These are phyloP conservation scores for Ephydatia muelleri DNA, from an alignment of 37 sponge, comb jelly and placozoan genomes.

Conservation along the genomic window DNA sequence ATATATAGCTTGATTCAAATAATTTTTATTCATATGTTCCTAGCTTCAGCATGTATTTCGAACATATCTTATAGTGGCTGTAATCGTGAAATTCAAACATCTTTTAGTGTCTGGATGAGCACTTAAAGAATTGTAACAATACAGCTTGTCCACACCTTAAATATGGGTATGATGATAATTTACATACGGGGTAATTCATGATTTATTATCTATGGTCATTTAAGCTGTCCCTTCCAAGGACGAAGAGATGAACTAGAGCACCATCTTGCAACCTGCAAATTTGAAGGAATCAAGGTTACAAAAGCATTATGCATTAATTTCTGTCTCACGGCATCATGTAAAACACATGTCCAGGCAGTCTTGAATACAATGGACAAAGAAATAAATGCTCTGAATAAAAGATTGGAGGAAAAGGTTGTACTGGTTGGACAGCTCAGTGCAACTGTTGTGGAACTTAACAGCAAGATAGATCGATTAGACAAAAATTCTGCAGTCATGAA, in stretches of 20 bases:
- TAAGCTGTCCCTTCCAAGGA: constrained; percentile 66
- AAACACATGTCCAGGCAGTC: constrained; percentile 11
- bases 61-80: constrained; percentile 4
- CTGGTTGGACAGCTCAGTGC: constrained; percentile 28
- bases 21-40: background rate
- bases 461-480: constrained; percentile 35
- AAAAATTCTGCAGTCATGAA: constrained; percentile 6
- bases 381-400: constrained; percentile 8
- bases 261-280: constrained; percentile 62
- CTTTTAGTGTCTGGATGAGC: constrained; percentile 31
- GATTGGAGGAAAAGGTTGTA: constrained; percentile 39
- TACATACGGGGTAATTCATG: background rate
- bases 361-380: constrained; percentile 44
- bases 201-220: background rate
- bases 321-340: background rate
- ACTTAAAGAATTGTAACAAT: constrained; percentile 38
- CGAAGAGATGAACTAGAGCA: constrained; percentile 36
- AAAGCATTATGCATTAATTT: background rate
- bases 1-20: background rate
- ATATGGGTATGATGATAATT: constrained; percentile 40
- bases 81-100: background rate
- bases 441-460: constrained; percentile 36
- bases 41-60: too few species aligned
- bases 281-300: constrained; percentile 72
- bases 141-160: constrained; percentile 63